These are phyloP conservation scores for Branchellion lobata DNA, from an alignment of 2,888 invertebrate genomes.

Conservation along the genomic window DNA sequence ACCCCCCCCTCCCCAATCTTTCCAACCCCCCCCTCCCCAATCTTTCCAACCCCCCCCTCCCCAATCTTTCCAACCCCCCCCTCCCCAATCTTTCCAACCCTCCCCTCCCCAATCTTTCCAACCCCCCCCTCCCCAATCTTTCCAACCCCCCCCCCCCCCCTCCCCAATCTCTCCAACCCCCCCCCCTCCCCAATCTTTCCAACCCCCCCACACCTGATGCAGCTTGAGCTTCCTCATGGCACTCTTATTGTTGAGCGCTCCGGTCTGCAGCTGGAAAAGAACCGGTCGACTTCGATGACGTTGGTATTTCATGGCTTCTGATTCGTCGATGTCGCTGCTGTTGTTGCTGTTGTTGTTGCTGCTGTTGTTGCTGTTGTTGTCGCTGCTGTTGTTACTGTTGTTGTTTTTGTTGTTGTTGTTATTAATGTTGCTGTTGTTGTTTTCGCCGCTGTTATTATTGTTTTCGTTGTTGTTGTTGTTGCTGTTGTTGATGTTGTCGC, in stretches of 20 bases:
- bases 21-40: not conserved
- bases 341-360: constrained; percentile 2
- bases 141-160: too few species aligned
- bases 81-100: not conserved
- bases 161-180: too few species aligned
- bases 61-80: not conserved
- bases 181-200: too few species aligned
- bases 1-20: not conserved
- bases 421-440: not conserved
- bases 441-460: not conserved
- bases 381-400: not conserved
- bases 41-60: not conserved
- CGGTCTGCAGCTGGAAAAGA: constrained; percentile 85
- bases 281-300: constrained; percentile 88
- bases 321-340: constrained; percentile 16
- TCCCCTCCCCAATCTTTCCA: too few species aligned
- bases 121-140: too few species aligned
- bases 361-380: constrained; percentile 3
- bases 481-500: not conserved
- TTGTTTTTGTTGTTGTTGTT: not conserved
- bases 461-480: not conserved
- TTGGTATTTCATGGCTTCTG: constrained; percentile 72
- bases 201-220: constrained; percentile 73
- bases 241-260: constrained; percentile 82
- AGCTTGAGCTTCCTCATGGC: constrained; percentile 86